Base-by-base conservation (phyloP, 2,888 invertebrate species). In the Lasioglossum zephyrum region DNA sequence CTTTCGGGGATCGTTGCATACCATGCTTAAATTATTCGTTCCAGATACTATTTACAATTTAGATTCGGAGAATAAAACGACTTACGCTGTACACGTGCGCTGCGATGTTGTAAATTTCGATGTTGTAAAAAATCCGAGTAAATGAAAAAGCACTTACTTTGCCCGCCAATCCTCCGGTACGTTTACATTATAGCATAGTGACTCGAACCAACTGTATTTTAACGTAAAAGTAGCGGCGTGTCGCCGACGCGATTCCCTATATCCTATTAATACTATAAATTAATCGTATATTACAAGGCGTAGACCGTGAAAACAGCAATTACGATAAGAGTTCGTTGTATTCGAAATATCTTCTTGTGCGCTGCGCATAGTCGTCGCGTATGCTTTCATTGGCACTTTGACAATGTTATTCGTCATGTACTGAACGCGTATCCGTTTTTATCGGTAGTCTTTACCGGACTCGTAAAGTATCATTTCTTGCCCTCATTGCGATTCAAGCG, bases 11-110 rank as follows among this genome's bases (percentile, higher is more conserved):
- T n/a, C 47, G 47, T 80, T 74, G 85, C 73, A 49, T 41, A 13
- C 63, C 73, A 47, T 69, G 53, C 72, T 82, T 82, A 81, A 89
- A 75, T 80, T 77, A 77, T 44, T 76, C 81, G 70, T 72, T 69
- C 73, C 81, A 70, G 86, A 63, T 47, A 77, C 57, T 91, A 90
- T 90, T 82, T 90, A 90, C 89, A 90, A 72, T 63, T 81, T 78
- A 49, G 75, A 73, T 77, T 73, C 72, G 47, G 66, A 69, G 49
- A 82, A 63, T 75, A 44, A 75, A 81, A 82, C 82, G 73, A 74
- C 36, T 82, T 87, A 26, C 60, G 60, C 85, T 88, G 49, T 82
- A 89, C 85, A 90, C 57, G 72, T 79, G 76, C 6, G 53, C 9
- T 53, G 0, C 9, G 53, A 53, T n/a, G n/a, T n/a, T n/a, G 18